Percentiles rank a stretch among this genome's conserved stretches.
These are phyloP conservation scores for Balearica regulorum DNA, from an alignment of 2,797 vertebrate genomes.

Conservation along the genomic window DNA sequence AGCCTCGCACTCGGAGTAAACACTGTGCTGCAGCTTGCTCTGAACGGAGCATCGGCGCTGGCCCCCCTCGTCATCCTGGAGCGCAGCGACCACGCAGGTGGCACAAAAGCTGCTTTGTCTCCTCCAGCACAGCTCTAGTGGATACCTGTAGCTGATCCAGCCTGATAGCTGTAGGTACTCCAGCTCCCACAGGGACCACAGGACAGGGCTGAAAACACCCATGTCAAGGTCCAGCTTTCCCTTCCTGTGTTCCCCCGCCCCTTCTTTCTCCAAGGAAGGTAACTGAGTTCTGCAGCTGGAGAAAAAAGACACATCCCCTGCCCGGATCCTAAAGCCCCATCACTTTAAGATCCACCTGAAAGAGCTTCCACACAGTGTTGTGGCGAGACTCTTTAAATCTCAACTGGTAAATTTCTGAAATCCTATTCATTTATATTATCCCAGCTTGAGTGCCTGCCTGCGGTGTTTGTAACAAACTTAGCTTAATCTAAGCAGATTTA, in stretches of 20 bases:
- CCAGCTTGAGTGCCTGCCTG: neutral
- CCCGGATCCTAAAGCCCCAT: neutral
- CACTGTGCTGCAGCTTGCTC: neutral
- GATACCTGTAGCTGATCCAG: neutral
- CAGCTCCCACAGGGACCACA: neutral
- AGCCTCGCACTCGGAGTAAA: neutral
- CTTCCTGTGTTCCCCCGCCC: neutral
- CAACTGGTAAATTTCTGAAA: neutral
- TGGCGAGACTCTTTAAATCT: neutral
- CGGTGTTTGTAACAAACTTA: constrained; percentile 20
- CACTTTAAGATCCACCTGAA: neutral
- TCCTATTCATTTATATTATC: constrained; percentile 17
- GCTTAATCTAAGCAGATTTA: constrained; percentile 50
- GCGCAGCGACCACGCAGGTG: fast-evolving
- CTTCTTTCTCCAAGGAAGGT: neutral
- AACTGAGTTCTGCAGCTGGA: neutral
- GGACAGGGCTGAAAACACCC: neutral
- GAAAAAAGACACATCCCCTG: neutral
- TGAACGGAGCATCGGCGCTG: fast-evolving
- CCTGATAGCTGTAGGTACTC: neutral
- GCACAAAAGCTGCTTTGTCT: neutral
- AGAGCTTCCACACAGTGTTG: neutral
- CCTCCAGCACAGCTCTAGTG: neutral
- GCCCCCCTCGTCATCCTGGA: fast-evolving
- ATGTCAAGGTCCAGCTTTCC: neutral